Conservation (phyloP, 2,113 vertebrate species). For the Melozone crissalis region DNA sequence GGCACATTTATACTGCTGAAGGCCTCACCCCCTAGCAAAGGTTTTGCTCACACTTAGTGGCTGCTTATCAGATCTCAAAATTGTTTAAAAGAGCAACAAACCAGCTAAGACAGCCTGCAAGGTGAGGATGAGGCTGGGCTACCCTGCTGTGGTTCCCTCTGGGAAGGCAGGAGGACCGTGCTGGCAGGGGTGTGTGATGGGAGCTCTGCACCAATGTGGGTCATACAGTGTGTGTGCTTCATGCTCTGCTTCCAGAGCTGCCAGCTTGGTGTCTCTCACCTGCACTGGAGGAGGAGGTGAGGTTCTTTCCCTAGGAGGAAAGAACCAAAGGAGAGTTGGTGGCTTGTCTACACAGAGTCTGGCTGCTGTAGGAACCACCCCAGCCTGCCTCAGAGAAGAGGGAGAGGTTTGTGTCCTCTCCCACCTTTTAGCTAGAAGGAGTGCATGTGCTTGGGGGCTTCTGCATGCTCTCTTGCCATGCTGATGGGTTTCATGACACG, state of each 20-base stretch:
- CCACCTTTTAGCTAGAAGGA: not conserved
- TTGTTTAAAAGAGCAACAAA: not conserved
- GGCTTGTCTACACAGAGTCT: not conserved
- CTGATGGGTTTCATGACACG: constrained; percentile 20
- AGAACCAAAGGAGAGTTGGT: not conserved
- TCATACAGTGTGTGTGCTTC: not conserved
- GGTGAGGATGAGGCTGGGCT: not conserved
- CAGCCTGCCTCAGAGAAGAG: not conserved
- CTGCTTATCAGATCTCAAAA: not conserved
- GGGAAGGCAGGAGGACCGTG: not conserved
- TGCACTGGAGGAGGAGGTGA: not conserved
- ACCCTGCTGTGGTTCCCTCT: not conserved
- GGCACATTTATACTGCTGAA: not conserved
- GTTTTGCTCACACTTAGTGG: not conserved
- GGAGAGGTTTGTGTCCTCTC: not conserved
- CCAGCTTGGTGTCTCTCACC: not conserved
- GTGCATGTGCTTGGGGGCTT: not conserved
- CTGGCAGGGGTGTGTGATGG: not conserved
- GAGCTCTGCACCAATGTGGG: accelerated
- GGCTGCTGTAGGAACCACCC: not conserved
- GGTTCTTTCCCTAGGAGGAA: not conserved
- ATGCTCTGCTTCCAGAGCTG: not conserved
- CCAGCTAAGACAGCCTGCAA: not conserved
- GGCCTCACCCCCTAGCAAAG: not conserved
- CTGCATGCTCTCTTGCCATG: not conserved